Conservation (phyloP, 2,888 invertebrate species). For the Allophyes oxyacanthae region DNA sequence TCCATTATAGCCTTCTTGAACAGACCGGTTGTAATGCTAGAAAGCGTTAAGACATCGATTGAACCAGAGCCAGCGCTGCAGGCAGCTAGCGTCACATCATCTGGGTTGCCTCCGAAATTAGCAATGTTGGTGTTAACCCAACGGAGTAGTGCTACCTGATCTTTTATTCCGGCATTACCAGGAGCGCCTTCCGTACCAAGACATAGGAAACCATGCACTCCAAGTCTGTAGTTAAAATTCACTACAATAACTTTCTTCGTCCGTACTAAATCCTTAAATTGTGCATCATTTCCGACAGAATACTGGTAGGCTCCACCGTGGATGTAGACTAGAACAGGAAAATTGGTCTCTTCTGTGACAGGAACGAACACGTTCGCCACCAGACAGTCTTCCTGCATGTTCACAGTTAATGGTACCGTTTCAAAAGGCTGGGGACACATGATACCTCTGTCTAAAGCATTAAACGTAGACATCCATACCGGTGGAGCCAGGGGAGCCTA, state of each 20-base stretch:
- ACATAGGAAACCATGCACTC: conserved; percentile 69
- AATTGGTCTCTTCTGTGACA: conserved; percentile 60
- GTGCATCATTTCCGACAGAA: conserved; percentile 66
- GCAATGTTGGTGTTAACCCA: conserved; percentile 73
- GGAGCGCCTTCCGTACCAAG: conserved; percentile 72
- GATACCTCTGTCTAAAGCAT: conserved; percentile 57
- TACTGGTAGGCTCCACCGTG: conserved; percentile 80
- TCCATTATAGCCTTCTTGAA: conserved; percentile 72
- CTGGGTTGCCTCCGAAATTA: conserved; percentile 73
- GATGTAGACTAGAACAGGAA: conserved; percentile 77
- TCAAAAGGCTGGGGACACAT: conserved; percentile 59
- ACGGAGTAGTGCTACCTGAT: conserved; percentile 70
- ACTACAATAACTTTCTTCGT: conserved; percentile 66
- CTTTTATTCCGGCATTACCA: conserved; percentile 78
- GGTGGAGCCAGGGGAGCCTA: conserved; percentile 67
- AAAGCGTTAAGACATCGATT: conserved; percentile 69
- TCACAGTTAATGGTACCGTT: neutral
- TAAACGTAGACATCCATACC: conserved; percentile 59
- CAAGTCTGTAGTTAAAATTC: conserved; percentile 72
- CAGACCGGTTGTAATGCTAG: conserved; percentile 65
- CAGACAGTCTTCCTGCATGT: conserved; percentile 70
- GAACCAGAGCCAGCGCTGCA: conserved; percentile 72
- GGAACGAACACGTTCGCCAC: conserved; percentile 73
- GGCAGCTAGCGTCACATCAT: conserved; percentile 71
- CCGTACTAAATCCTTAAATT: conserved; percentile 59